Evolutionary conservation across 2,797 vertebrate genomes (phyloP).

Genomic region (Lacerta bilineata): DNA sequence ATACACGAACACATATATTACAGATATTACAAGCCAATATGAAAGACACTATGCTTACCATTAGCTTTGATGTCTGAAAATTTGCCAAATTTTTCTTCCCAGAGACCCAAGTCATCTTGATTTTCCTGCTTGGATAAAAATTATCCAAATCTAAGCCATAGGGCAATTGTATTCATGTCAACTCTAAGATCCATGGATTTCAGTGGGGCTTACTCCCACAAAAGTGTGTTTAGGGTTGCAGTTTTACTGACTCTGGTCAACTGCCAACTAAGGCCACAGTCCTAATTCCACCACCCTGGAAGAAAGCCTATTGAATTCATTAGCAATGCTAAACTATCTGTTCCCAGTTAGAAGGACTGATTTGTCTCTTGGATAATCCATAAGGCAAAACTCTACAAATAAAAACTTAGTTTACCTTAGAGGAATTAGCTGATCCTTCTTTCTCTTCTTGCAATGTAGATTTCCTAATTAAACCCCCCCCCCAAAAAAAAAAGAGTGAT

Average conservation of each 20-base stretch:
- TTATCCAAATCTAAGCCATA: constrained; percentile 10
- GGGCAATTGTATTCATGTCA: no score
- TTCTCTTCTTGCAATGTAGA: constrained; percentile 59
- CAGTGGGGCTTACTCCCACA: no score
- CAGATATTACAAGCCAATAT: not conserved
- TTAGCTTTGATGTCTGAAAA: constrained; percentile 91
- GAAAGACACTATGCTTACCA: constrained; percentile 75
- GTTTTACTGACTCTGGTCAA: not conserved
- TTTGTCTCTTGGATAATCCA: constrained; percentile 22
- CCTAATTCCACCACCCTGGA: no score
- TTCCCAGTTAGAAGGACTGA: not conserved
- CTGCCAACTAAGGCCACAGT: not conserved
- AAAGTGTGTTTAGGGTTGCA: no score
- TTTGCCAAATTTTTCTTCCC: constrained; percentile 87
- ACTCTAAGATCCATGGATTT: no score
- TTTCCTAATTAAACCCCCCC: constrained; percentile 54
- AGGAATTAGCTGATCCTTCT: constrained; percentile 48
- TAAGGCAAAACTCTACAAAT: not conserved
- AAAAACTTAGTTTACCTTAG: constrained; percentile 73
- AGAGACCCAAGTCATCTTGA: constrained; percentile 81
- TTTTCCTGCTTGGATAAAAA: constrained; percentile 73
- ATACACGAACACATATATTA: not conserved
- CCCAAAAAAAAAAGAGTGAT: constrained; percentile 14
- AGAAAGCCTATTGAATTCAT: no score
- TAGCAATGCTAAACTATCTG: not conserved